Evolutionary conservation across 2,113 vertebrate genomes (phyloP).

Genomic region (Empidonax alnorum): DNA sequence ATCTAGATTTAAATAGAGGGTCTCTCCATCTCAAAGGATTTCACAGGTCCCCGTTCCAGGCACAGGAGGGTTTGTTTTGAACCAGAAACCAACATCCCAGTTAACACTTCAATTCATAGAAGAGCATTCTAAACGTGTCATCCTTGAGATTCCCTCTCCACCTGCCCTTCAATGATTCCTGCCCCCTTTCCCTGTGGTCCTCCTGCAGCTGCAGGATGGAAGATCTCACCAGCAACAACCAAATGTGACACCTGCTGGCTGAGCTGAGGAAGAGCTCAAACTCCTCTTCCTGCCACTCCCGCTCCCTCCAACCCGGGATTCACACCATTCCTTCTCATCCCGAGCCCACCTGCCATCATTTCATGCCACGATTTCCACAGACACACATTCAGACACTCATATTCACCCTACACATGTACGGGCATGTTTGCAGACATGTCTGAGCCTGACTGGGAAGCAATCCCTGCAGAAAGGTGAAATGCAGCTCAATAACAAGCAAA

Average conservation of each 20-base stretch:
- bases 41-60: not conserved
- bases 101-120: accelerated
- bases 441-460: not conserved
- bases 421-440: accelerated
- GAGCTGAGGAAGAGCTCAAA: not conserved
- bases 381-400: accelerated
- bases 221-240: not conserved
- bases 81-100: not conserved
- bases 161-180: accelerated
- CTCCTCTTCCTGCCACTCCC: not conserved
- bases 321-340: not conserved
- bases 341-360: not conserved
- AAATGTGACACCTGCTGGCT: constrained; percentile 65
- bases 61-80: not conserved
- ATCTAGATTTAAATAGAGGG: not conserved
- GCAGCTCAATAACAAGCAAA: not conserved
- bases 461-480: not conserved
- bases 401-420: accelerated
- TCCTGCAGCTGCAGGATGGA: not conserved
- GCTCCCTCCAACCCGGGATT: not conserved
- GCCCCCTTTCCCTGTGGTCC: accelerated
- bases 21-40: not conserved
- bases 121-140: accelerated
- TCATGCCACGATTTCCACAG: accelerated
- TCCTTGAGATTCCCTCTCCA: not conserved